These are phyloP conservation scores for Ploceus nigricollis DNA, from an alignment of 2,113 vertebrate species.

Conservation along the genomic window DNA sequence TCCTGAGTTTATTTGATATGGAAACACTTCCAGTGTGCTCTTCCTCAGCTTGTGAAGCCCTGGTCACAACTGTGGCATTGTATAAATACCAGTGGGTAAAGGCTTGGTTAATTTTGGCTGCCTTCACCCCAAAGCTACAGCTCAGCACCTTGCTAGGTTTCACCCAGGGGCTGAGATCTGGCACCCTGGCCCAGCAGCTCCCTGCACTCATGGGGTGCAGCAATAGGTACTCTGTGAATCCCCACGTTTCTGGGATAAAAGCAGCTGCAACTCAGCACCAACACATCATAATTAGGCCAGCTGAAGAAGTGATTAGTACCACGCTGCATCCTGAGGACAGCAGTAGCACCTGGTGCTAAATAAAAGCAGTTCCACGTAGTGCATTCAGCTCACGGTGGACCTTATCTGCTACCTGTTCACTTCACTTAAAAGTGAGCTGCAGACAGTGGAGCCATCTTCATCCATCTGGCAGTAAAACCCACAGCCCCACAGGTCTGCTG, in stretches of 20 bases:
- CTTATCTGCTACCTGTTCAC: neutral
- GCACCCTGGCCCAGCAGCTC: neutral
- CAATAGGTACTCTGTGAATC: neutral
- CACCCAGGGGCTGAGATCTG: neutral
- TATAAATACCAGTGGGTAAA: fast-evolving
- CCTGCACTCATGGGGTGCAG: neutral
- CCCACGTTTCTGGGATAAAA: neutral
- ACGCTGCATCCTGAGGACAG: neutral
- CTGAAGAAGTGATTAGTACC: neutral
- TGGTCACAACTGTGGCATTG: neutral
- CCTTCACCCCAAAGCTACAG: neutral
- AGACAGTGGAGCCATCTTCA: neutral
- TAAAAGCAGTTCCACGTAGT: neutral
- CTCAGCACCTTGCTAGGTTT: neutral
- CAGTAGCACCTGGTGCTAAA: neutral
- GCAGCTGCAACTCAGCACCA: neutral
- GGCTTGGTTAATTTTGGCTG: neutral
- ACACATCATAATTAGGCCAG: neutral
- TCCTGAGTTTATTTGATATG: neutral
- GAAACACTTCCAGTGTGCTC: neutral
- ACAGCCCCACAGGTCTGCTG: neutral
- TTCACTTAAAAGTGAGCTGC: neutral
- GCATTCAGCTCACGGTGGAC: neutral
- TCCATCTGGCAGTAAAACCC: neutral
- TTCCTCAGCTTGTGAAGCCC: neutral